Base-by-base conservation (phyloP, 2,797 vertebrate species). In the Aldrovandia affinis region DNA sequence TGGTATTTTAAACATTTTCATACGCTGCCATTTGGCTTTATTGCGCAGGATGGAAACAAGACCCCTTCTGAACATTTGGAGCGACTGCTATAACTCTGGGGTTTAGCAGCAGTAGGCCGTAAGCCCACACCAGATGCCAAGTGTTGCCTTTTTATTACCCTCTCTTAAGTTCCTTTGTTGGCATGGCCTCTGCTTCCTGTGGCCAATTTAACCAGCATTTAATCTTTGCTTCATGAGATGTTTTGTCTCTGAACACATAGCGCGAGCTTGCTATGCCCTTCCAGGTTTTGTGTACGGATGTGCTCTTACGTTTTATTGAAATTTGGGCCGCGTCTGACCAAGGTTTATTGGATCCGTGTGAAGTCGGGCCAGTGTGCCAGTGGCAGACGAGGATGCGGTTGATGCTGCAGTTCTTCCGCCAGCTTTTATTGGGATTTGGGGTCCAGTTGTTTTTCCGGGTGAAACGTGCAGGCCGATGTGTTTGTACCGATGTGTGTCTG, bases 1-100 rank as follows among this genome's bases (percentile, higher is more conserved):
- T 88, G 89, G 90, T 88, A 89, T 94, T 86, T 90, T 86, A 91
- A 91, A 90, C n/a, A 59, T 88, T 90, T 89, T 87, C 89, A 88
- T 89, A 89, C 88, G 90, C 86, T 9, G 63, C 57, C 39, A 50
- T 84, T 88, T 61, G 81, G 6, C 78, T 80, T 50, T 65, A 65
- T 65, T n/a, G 63, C 22, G 14, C 25, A 20, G 75, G 4, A 50
- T 20, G 85, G 85, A 84, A 83, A 83, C 78, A 42, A 79, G 25
- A 82, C 83, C 85, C 88, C 80, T 80, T 20, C 73, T 14, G 44
- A 78, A 15, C 20, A 25, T 50, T 50, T 28, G 25, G 22, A 28
- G 42, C 14, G 7, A 12, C 22, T 42, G 39, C 75, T 20, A 12
- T n/a, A 47, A 28, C 42, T 78, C 39, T 4, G 77, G 44, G 77